Conservation (phyloP, 2,797 vertebrate genomes). For the Cygnus olor region DNA sequence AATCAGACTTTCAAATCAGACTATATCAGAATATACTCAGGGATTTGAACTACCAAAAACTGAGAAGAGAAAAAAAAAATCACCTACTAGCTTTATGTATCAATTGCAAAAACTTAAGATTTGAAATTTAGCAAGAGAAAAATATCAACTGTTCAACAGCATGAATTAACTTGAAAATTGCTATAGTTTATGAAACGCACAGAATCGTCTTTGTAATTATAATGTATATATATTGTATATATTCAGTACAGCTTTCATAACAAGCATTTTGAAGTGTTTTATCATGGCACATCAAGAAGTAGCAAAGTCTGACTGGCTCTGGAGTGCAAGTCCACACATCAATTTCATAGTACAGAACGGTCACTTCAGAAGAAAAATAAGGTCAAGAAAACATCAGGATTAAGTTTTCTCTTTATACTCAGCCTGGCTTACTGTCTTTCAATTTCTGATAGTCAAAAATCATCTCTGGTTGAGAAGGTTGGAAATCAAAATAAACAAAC, state of each 20-base stretch:
- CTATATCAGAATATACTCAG: background rate
- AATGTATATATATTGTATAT: background rate
- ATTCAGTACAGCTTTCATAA: background rate
- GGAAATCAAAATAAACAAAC: conserved; percentile 23
- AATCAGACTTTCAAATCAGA: background rate
- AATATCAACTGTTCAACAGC: background rate
- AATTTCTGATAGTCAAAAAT: conserved; percentile 8
- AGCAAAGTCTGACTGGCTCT: conserved; percentile 13
- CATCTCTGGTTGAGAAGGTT: background rate
- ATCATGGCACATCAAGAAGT: background rate
- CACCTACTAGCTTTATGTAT: background rate
- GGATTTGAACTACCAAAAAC: background rate
- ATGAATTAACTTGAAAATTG: background rate
- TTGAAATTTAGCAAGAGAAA: background rate
- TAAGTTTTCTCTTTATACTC: conserved; percentile 26
- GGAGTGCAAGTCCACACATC: background rate
- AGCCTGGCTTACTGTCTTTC: conserved; percentile 1
- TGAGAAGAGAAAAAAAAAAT: background rate
- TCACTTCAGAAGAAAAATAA: conserved; percentile 40
- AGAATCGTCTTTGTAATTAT: background rate
- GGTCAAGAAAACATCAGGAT: conserved; percentile 43
- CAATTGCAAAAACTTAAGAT: background rate
- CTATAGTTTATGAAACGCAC: background rate
- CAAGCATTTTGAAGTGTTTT: background rate
- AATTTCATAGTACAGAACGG: background rate